A percentile compares a stretch with the other conserved stretches of the same genome.
phyloP scores from a whole-genome alignment of 2,113 vertebrate species.

The Cheirogaleus medius region DNA sequence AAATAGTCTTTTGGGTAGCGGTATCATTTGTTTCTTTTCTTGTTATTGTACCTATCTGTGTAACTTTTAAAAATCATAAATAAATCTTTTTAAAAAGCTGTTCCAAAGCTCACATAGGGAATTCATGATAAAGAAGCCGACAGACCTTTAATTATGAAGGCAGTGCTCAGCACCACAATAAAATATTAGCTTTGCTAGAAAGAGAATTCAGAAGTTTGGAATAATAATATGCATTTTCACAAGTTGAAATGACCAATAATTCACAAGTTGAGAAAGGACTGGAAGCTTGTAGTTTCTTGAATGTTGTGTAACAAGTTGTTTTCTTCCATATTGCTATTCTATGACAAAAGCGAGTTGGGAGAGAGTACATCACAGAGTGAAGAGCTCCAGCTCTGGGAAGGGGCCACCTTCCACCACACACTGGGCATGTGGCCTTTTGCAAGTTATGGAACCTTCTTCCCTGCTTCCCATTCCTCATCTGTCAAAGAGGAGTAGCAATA shows the following conservation, averaged over 20 bases:
- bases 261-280: not conserved
- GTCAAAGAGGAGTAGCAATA: not conserved
- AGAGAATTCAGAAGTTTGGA: not conserved
- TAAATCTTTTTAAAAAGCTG: slow-evolving; percentile 13
- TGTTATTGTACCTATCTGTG: not conserved
- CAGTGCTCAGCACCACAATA: not conserved
- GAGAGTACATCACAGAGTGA: fast-evolving
- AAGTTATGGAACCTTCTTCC: not conserved
- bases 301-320: not conserved
- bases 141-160: slow-evolving; percentile 33
- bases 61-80: slow-evolving; percentile 32
- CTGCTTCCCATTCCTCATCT: not conserved
- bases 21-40: not conserved
- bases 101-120: slow-evolving; percentile 1
- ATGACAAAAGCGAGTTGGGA: fast-evolving
- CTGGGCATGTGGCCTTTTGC: fast-evolving
- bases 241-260: not conserved
- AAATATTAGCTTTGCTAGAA: not conserved
- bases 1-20: not conserved
- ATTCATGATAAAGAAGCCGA: not conserved
- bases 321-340: not conserved
- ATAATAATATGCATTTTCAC: not conserved
- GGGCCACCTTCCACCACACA: fast-evolving
- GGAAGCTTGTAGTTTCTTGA: not conserved
- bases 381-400: not conserved